A percentile compares a stretch with the other conserved stretches of the same genome.
phyloP scores from a whole-genome alignment of 2,797 vertebrate genomes.

The Pseudochromis fuscus region DNA sequence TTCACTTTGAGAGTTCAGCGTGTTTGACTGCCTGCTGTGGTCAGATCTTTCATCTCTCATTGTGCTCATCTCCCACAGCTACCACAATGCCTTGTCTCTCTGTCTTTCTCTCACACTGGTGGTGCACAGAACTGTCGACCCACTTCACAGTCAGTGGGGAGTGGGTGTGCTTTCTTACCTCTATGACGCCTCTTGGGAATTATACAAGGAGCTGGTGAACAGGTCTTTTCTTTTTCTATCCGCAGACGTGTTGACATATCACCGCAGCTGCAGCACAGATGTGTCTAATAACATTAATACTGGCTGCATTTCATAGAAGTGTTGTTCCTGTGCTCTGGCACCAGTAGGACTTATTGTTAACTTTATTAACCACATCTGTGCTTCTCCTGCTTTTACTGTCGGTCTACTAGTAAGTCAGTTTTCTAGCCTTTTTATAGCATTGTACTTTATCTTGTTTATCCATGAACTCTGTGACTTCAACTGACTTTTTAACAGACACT shows the following conservation, averaged over 20 bases:
- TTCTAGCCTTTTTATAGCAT: no score
- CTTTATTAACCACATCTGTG: no score
- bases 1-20: not conserved
- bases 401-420: no score
- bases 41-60: constrained; percentile 51
- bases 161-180: constrained; percentile 21
- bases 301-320: not conserved
- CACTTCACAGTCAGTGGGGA: constrained; percentile 47
- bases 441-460: no score
- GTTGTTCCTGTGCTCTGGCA: not conserved
- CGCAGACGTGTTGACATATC: constrained; percentile 21
- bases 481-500: no score
- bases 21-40: constrained; percentile 53
- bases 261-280: not conserved
- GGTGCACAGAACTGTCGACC: constrained; percentile 15
- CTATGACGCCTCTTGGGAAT: constrained; percentile 23
- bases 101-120: not conserved
- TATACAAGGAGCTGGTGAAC: constrained; percentile 5
- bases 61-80: constrained; percentile 60
- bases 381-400: no score
- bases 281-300: not conserved
- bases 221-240: constrained; percentile 7
- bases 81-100: constrained; percentile 54
- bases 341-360: no score
- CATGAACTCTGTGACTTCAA: no score